These are phyloP conservation scores for Oxygymnocypris stewartii DNA, from an alignment of 2,113 vertebrate species.

Conservation along the genomic window DNA sequence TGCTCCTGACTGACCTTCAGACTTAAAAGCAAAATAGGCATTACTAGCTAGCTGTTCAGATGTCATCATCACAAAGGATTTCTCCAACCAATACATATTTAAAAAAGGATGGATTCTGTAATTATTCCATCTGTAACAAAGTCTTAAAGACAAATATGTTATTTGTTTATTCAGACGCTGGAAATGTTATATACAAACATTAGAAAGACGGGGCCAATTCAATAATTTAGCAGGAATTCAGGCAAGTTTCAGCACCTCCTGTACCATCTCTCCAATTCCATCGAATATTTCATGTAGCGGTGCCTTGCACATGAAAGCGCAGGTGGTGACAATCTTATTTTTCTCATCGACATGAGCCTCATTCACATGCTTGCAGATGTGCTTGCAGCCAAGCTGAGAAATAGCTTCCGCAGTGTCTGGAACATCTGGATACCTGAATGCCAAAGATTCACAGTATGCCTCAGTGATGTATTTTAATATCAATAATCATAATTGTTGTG, in stretches of 20 bases:
- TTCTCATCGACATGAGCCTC: constrained; percentile 77
- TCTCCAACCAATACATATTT: background rate
- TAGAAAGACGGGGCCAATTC: background rate
- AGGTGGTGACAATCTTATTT: constrained; percentile 78
- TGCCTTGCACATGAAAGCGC: constrained; percentile 80
- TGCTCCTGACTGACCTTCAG: background rate
- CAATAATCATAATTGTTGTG: background rate
- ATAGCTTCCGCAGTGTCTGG: constrained; percentile 73
- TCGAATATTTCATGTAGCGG: constrained; percentile 78
- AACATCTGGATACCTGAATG: constrained; percentile 77
- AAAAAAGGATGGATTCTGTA: background rate
- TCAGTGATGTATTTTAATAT: background rate
- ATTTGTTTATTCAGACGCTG: background rate
- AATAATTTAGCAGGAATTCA: constrained; percentile 41
- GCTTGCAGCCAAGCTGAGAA: constrained; percentile 75
- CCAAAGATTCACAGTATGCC: background rate
- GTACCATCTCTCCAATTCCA: constrained; percentile 76
- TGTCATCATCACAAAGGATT: background rate
- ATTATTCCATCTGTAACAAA: background rate
- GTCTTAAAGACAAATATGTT: background rate
- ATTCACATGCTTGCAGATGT: constrained; percentile 74
- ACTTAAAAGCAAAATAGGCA: background rate
- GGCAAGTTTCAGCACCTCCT: constrained; percentile 74
- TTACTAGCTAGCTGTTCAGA: background rate
- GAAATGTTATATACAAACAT: background rate